Conservation (phyloP, 2,797 vertebrate species). For the Eidolon dupreanum region DNA sequence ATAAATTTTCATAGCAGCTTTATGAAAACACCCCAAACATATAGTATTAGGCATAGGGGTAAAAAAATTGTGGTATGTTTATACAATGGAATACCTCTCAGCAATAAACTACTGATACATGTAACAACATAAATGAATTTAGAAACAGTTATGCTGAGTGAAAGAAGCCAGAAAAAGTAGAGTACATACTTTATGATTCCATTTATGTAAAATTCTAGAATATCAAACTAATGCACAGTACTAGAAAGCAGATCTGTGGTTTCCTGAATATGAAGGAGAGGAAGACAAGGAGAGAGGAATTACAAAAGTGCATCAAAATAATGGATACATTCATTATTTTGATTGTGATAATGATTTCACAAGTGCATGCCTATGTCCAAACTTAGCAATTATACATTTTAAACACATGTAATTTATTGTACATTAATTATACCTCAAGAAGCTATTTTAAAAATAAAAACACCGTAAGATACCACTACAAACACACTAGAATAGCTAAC, state of each 20-base stretch:
- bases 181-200: neutral
- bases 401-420: neutral
- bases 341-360: neutral
- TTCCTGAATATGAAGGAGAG: neutral
- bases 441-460: neutral
- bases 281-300: neutral
- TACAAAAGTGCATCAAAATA: neutral
- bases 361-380: neutral
- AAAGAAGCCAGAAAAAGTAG: neutral
- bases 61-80: neutral
- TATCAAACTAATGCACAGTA: neutral
- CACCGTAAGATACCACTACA: neutral
- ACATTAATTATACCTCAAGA: neutral
- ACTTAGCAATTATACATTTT: neutral
- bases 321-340: neutral
- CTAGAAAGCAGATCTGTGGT: neutral
- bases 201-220: conserved; percentile 37
- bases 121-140: neutral
- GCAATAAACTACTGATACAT: neutral
- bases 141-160: neutral
- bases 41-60: neutral
- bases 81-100: neutral
- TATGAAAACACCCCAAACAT: neutral
- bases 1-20: neutral
- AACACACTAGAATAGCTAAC: neutral